A percentile compares a stretch with the other conserved stretches of the same genome.
These are phyloP conservation scores for Virgularia gustaviana DNA, from an alignment of 92 coral and sea anemone genomes.

Conservation along the genomic window DNA sequence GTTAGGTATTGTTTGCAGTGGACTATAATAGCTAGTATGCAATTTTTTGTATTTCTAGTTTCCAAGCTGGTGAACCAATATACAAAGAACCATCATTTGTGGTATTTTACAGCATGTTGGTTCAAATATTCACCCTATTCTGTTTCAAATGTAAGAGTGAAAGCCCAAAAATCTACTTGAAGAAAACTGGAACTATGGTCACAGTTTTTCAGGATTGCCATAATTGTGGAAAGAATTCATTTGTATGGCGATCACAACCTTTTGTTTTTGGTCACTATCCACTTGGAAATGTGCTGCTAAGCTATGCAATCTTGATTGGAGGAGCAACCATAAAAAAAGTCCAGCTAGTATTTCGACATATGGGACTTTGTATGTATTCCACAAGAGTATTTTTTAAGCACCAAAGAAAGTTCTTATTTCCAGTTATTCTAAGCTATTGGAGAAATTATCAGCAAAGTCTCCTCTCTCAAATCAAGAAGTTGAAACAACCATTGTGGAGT, in stretches of 20 bases:
- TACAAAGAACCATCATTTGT: conserved; percentile 42
- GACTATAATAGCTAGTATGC: too few species aligned
- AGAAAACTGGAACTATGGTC: conserved; percentile 54
- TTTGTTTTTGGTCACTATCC: conserved; percentile 18
- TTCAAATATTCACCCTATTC: conserved; percentile 46
- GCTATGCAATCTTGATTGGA: conserved; percentile 33
- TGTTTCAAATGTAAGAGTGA: conserved; percentile 49
- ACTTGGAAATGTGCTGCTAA: conserved; percentile 27
- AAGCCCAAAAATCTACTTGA: conserved; percentile 41
- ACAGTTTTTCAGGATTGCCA: conserved; percentile 37
- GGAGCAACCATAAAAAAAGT: conserved; percentile 21
- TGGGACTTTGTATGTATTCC: conserved; percentile 10
- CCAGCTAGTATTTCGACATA: conserved; percentile 21
- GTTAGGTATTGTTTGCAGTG: too few species aligned
- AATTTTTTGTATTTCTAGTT: conserved; percentile 28
- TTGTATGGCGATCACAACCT: conserved; percentile 34
- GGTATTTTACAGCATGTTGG: conserved; percentile 36
- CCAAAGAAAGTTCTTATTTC: conserved; percentile 11
- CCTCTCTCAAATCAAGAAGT: conserved; percentile 20
- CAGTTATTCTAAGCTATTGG: conserved; percentile 21
- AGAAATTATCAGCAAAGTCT: conserved; percentile 14
- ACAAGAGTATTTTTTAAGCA: conserved; percentile 22
- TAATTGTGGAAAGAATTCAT: conserved; percentile 23
- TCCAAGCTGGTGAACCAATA: conserved; percentile 32
- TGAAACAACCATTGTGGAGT: conserved; percentile 29